phyloP scores from a whole-genome alignment of 2,888 invertebrate species.

The Phortica magna region DNA sequence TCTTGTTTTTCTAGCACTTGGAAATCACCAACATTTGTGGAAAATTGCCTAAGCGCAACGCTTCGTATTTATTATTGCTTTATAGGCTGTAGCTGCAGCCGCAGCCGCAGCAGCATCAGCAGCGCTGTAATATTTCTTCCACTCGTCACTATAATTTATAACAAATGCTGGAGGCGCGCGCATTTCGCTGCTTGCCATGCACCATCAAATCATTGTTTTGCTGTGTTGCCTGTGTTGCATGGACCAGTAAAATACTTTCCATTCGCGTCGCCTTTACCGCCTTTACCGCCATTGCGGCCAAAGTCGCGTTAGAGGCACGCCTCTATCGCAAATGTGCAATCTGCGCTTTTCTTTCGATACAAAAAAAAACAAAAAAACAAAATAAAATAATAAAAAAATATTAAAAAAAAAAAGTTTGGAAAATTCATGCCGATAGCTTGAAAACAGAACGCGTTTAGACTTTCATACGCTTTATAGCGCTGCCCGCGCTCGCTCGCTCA shows the following conservation, averaged over 20 bases:
- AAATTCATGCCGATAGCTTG: neutral
- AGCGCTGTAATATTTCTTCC: slow-evolving; percentile 52
- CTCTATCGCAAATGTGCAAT: slow-evolving; percentile 76
- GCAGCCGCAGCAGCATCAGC: neutral
- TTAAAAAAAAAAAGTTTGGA: neutral
- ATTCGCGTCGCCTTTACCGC: slow-evolving; percentile 26
- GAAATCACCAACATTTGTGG: neutral
- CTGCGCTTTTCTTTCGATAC: slow-evolving; percentile 67
- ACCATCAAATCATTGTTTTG: slow-evolving; percentile 27
- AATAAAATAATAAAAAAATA: neutral
- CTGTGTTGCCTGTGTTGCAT: slow-evolving; percentile 9
- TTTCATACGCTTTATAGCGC: neutral
- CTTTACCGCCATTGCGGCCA: neutral
- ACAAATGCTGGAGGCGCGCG: slow-evolving; percentile 66
- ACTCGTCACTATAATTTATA: slow-evolving; percentile 73
- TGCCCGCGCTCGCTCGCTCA: neutral
- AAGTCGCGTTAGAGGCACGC: slow-evolving; percentile 70
- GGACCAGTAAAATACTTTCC: slow-evolving; percentile 19
- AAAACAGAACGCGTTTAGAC: neutral
- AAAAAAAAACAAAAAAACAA: neutral
- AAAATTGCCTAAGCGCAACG: neutral
- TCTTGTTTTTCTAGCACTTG: too few relatives aligned
- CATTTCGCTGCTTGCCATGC: neutral
- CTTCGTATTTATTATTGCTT: slow-evolving; percentile 6
- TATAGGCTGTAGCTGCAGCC: neutral